phyloP scores from a whole-genome alignment of 2,888 invertebrate species.

The Thereva nobilitata region DNA sequence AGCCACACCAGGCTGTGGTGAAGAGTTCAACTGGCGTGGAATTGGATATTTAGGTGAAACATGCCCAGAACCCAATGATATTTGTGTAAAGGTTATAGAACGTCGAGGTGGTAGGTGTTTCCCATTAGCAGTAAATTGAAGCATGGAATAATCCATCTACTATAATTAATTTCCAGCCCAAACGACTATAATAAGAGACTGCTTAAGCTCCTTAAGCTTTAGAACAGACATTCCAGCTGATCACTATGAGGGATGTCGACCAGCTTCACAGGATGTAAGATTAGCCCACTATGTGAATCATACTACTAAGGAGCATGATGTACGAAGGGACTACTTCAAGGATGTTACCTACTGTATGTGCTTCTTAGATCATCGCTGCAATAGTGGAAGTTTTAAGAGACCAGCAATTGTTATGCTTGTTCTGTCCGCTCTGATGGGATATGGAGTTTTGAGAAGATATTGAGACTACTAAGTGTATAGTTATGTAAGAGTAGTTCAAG shows the following conservation, averaged over 20 bases:
- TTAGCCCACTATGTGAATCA: conserved; percentile 88
- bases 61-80: conserved; percentile 82
- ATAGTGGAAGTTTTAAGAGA: conserved; percentile 55
- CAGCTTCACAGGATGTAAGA: conserved; percentile 76
- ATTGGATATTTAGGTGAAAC: conserved; percentile 74
- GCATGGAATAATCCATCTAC: not conserved
- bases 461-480: no score
- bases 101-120: conserved; percentile 73
- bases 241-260: conserved; percentile 86
- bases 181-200: conserved; percentile 80
- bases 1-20: conserved; percentile 85
- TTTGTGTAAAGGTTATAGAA: conserved; percentile 88
- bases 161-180: conserved; percentile 63
- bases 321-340: conserved; percentile 80
- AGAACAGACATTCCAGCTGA: conserved; percentile 89
- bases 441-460: not conserved
- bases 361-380: conserved; percentile 88
- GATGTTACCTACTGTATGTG: conserved; percentile 87
- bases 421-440: not conserved
- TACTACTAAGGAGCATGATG: conserved; percentile 80
- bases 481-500: no score
- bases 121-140: not conserved
- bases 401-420: not conserved
- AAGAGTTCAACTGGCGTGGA: conserved; percentile 81
- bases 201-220: conserved; percentile 77